Conservation (phyloP, 1,140 invertebrate genomes). For the Zaprionus capensis region DNA sequence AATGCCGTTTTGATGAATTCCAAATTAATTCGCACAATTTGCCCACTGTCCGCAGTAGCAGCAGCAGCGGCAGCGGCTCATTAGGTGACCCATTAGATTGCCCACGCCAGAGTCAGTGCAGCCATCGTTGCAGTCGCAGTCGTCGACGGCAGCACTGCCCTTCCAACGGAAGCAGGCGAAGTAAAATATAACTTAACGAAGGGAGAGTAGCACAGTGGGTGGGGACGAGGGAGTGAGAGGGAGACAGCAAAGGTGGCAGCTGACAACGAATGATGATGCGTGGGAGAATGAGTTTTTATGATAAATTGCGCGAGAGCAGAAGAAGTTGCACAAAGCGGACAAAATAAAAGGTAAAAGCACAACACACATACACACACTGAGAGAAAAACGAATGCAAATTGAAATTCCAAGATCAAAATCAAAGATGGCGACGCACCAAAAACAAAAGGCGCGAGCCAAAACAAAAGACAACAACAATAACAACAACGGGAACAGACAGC, state of each 20-base stretch:
- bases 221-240: neutral
- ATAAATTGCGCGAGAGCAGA: conserved; percentile 60
- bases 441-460: conserved; percentile 56
- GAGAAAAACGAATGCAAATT: conserved; percentile 62
- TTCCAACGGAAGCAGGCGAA: conserved; percentile 29
- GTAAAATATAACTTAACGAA: conserved; percentile 43
- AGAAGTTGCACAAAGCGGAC: conserved; percentile 31
- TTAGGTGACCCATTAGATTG: conserved; percentile 68
- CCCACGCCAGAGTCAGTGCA: conserved; percentile 33
- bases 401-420: conserved; percentile 77
- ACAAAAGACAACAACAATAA: conserved; percentile 38
- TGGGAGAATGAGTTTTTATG: conserved; percentile 51
- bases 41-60: conserved; percentile 33
- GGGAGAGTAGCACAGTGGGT: neutral
- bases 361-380: neutral
- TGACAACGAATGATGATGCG: conserved; percentile 57
- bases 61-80: conserved; percentile 26
- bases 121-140: neutral
- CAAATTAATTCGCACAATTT: conserved; percentile 74
- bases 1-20: conserved; percentile 64
- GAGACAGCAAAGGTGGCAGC: conserved; percentile 19
- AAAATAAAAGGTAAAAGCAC: conserved; percentile 1
- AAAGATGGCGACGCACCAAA: conserved; percentile 45
- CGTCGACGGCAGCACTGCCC: neutral
- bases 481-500: conserved; percentile 19